Conservation (phyloP, 2,113 vertebrate species). For the Orthonyx spaldingii region DNA sequence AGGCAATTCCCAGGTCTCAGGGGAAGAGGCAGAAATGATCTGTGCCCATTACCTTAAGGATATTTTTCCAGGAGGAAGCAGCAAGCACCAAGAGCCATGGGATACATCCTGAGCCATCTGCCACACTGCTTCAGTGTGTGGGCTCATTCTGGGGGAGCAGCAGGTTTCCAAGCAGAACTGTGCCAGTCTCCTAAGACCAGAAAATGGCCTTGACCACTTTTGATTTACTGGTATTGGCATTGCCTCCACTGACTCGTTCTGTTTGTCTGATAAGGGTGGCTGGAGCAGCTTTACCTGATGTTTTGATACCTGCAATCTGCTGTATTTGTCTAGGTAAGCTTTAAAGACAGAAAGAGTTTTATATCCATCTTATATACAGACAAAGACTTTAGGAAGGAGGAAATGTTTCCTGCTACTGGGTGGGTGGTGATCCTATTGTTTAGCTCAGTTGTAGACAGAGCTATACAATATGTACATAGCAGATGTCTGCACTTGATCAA, state of each 20-base stretch:
- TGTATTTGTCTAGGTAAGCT: background rate
- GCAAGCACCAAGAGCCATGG: background rate
- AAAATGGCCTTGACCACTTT: background rate
- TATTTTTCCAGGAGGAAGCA: background rate
- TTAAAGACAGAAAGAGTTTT: background rate
- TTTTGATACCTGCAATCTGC: background rate
- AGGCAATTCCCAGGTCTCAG: background rate
- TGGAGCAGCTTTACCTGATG: background rate
- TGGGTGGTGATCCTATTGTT: background rate
- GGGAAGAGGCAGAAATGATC: background rate
- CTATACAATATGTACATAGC: background rate
- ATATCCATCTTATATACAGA: background rate
- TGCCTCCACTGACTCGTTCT: background rate
- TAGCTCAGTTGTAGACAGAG: background rate
- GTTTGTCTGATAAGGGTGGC: background rate
- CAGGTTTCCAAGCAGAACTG: background rate
- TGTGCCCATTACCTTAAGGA: background rate
- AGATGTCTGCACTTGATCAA: background rate
- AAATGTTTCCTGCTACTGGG: background rate
- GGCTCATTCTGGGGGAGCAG: rapidly evolving
- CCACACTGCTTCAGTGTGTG: background rate
- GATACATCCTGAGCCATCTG: background rate
- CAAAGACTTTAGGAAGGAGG: background rate
- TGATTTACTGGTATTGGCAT: background rate
- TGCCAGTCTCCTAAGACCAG: background rate